These are phyloP conservation scores for Dicentrarchus labrax DNA, from an alignment of 2,113 vertebrate species.

Conservation along the genomic window DNA sequence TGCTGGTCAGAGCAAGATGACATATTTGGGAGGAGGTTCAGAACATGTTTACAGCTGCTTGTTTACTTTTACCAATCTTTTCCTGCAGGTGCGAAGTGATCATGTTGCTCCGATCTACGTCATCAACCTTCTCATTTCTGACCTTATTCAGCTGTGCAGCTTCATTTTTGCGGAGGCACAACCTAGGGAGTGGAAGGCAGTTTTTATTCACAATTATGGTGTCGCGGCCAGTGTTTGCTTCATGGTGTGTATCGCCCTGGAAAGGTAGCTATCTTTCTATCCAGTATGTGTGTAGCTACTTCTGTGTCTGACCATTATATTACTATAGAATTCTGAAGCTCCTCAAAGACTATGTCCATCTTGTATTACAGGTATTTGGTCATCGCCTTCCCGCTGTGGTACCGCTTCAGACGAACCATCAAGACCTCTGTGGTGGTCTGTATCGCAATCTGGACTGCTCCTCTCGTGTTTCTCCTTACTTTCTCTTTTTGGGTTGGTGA, in stretches of 20 bases:
- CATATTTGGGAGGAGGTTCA: not conserved
- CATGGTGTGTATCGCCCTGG: constrained; percentile 27
- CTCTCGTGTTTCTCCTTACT: no score
- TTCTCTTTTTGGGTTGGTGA: no score
- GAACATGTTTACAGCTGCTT: not conserved
- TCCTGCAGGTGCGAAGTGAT: constrained; percentile 16
- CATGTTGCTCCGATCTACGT: not conserved
- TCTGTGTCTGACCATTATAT: no score
- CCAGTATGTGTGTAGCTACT: no score
- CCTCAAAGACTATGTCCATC: no score
- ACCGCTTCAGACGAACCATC: no score
- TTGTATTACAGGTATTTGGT: no score
- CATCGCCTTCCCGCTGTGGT: no score
- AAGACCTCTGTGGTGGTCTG: no score
- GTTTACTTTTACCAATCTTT: not conserved
- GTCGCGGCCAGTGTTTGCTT: not conserved
- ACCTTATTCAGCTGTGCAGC: constrained; percentile 24
- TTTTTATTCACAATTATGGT: rapidly evolving
- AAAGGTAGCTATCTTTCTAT: constrained; percentile 15
- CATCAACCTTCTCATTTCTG: constrained; percentile 34
- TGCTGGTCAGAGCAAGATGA: not conserved
- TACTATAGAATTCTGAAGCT: no score
- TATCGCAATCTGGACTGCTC: no score
- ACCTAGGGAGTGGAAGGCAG: rapidly evolving
- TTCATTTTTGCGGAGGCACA: not conserved